Conservation (phyloP, 2,797 vertebrate genomes). For the Sparidentex hasta region DNA sequence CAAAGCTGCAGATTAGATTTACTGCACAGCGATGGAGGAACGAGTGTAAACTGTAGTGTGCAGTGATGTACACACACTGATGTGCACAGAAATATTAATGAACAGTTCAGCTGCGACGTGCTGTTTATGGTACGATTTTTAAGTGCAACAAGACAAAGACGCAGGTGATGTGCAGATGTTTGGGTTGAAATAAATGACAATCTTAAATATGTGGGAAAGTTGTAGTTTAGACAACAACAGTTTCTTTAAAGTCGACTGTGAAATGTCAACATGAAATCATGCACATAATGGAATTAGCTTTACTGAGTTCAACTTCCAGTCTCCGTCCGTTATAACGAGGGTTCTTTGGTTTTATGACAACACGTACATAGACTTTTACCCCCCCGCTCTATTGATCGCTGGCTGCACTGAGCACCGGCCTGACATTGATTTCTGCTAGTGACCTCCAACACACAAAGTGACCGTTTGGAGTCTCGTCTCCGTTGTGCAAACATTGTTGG, state of each 20-base stretch:
- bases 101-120: background rate
- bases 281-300: slow-evolving; percentile 9
- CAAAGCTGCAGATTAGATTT: slow-evolving; percentile 39
- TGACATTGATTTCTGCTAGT: slow-evolving; percentile 24
- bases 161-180: background rate
- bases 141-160: slow-evolving; percentile 22
- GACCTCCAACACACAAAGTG: slow-evolving; percentile 41
- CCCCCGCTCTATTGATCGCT: background rate
- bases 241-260: background rate
- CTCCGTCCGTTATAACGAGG: slow-evolving; percentile 12
- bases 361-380: background rate
- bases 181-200: slow-evolving; percentile 19
- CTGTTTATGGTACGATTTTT: slow-evolving; percentile 50
- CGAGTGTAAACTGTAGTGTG: background rate
- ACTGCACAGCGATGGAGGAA: slow-evolving; percentile 1
- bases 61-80: background rate
- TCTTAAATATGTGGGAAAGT: background rate
- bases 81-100: background rate
- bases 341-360: background rate
- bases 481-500: slow-evolving; percentile 28
- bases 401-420: slow-evolving; percentile 21
- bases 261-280: slow-evolving; percentile 4
- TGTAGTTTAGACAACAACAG: slow-evolving; percentile 7
- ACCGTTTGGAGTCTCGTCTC: slow-evolving; percentile 61
- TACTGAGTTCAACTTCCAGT: slow-evolving; percentile 23